Conservation (phyloP, 2,888 invertebrate genomes). For the Drosophila paranaensis region DNA sequence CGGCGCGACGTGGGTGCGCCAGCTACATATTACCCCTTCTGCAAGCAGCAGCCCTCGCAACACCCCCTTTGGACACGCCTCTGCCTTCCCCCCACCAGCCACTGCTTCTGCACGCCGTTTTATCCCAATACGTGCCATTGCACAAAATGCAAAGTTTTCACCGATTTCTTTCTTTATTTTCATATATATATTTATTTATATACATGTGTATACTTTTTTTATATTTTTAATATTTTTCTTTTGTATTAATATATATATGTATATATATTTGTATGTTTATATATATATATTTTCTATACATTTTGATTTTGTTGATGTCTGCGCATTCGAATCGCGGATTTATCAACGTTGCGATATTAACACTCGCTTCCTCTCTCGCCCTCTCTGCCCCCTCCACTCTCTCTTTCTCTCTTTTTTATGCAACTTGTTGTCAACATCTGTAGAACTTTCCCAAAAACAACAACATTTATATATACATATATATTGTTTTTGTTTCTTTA, state of each 20-base stretch:
- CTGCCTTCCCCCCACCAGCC: too few relatives aligned
- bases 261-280: background rate
- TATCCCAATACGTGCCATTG: conserved; percentile 56
- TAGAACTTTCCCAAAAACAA: conserved; percentile 27
- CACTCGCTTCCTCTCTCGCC: conserved; percentile 5
- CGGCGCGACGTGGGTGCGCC: conserved; percentile 50
- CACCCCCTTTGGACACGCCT: background rate
- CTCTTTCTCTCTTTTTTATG: background rate
- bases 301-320: conserved; percentile 33
- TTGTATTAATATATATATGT: conserved; percentile 3
- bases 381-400: background rate
- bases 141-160: conserved; percentile 64
- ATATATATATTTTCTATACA: conserved; percentile 18
- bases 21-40: conserved; percentile 11
- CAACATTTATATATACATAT: background rate
- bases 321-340: conserved; percentile 54
- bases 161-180: conserved; percentile 32
- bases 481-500: background rate
- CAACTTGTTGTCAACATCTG: conserved; percentile 35
- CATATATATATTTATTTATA: background rate
- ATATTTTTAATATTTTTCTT: background rate
- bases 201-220: background rate
- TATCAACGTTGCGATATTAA: conserved; percentile 36
- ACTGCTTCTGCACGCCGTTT: conserved; percentile 11
- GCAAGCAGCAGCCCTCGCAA: background rate